Evolutionary conservation across 2,113 vertebrate species (phyloP), one percentile per base, ranked within the genome.

Genomic region (Leptocoma aspasia): DNA sequence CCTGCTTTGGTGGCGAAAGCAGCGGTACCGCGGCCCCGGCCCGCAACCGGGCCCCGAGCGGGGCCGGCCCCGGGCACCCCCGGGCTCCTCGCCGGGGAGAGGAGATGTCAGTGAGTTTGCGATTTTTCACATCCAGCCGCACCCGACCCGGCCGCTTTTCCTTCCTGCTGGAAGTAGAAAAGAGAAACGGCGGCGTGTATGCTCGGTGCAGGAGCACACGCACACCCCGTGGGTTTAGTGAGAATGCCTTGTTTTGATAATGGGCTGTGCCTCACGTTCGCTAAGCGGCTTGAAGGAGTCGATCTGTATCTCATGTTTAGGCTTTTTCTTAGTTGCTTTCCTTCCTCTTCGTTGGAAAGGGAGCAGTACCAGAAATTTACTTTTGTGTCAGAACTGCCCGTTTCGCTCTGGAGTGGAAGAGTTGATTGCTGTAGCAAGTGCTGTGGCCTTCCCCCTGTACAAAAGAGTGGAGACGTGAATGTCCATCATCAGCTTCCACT

Each of bases 251-350:
- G 9, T 10, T 54, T 7, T 68, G 75, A 31, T 76, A 37, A 39
- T 59, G 42, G 65, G 33, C 84, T 89, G 65, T 44, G 42, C 79
- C 59, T 79, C 63, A 1, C 27, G 5, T 13, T 68, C 21, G 1
- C 11, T 21, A 1, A 35, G 31, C 20, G 3, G 13, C 37, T 56
- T 28, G 37, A 15, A 41, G 19, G 41, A 45, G 30, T 12, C 15
- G 2, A 2, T 33, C 2, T 8, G 12, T 49, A 0, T 26, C 33
- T 86, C 13, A 0, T 4, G 11, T 30, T 61, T 3, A n/a, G 16
- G 44, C 7, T 37, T 35, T 39, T 45, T 20, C 18, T 31, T 33
- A 11, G 17, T 22, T 52, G 17, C 16, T 84, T 54, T 24, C 39
- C 11, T 28, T 31, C 24, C 7, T 3, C 33, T 7, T 41, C 52